Base-by-base conservation (phyloP, 2,888 invertebrate genomes). In the Aethes cnicana region DNA sequence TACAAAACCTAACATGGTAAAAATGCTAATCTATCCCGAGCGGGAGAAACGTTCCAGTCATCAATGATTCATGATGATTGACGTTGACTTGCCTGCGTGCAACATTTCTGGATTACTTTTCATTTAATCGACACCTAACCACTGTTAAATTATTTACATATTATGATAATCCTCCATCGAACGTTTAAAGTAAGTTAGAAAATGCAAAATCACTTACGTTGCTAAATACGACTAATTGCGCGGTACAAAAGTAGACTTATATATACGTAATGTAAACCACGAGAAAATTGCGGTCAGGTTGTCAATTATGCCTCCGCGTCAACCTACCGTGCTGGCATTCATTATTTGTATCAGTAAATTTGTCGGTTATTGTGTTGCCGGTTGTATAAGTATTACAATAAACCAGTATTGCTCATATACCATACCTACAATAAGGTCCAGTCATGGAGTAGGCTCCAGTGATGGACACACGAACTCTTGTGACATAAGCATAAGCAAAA, bases 1-100 rank as follows among this genome's bases (percentile, higher is more conserved):
- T 66, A 61, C 68, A 63, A 67, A 63, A 68, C 57, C 56, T 48
- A 53, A 49, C 47, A 49, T 54, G 55, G 43, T 44, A 36, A 52
- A 39, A 50, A 53, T 53, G 53, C 32, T 53, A 53, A 55, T 26
- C 23, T 20, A 20, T 23, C 37, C 20, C 21, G 5, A 25, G 36
- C 28, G 21, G 21, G 17, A 30, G 26, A 49, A 43, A 23, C 28
- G 11, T 23, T 12, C 23, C 21, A 28, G 23, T 43, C 12, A 8
- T 14, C n/a, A 43, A 8, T 18, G 16, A 32, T 2, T 43, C 14
- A 32, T 9, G 43, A 43, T 43, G 9, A 43, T 43, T 23, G 23
- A 43, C n/a, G n/a, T n/a, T n/a, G n/a, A n/a, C n/a, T n/a, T n/a
- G n/a, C n/a, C n/a, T n/a, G n/a, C n/a, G n/a, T n/a, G n/a, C n/a